These are phyloP conservation scores for Athetis lepigone DNA, from an alignment of 2,888 invertebrate genomes.

Conservation along the genomic window DNA sequence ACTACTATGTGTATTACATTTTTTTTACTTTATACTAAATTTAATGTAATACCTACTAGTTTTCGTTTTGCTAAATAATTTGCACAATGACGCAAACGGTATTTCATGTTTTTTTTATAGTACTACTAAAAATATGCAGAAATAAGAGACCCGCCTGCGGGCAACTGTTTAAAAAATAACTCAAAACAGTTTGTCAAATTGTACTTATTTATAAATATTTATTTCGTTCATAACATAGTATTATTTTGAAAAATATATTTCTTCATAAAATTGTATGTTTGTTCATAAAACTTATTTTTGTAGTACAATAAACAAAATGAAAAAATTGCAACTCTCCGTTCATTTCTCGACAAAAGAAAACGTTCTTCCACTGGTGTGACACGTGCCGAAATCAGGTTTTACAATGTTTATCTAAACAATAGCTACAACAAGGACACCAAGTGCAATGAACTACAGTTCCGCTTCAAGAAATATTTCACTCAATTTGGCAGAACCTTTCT, in stretches of 20 bases:
- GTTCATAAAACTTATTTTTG: too few species aligned
- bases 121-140: too few species aligned
- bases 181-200: too few species aligned
- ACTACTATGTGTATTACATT: conserved; percentile 6
- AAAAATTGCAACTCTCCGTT: too few species aligned
- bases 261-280: too few species aligned
- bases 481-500: not conserved
- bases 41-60: conserved; percentile 28
- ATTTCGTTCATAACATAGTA: too few species aligned
- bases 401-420: conserved; percentile 35
- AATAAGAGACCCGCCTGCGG: too few species aligned
- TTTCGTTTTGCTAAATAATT: conserved; percentile 37
- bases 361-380: not conserved
- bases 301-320: too few species aligned
- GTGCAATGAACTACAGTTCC: conserved; percentile 46
- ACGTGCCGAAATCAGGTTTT: conserved; percentile 30
- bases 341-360: too few species aligned
- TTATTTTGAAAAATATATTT: too few species aligned
- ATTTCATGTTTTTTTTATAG: conserved; percentile 27
- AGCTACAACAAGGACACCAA: conserved; percentile 5
- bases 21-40: not conserved
- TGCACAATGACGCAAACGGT: conserved; percentile 47
- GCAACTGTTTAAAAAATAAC: too few species aligned
- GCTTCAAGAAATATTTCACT: conserved; percentile 7
- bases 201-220: too few species aligned